These are phyloP conservation scores for Drosophila neutralis DNA, from an alignment of 2,888 invertebrate genomes.

Conservation along the genomic window DNA sequence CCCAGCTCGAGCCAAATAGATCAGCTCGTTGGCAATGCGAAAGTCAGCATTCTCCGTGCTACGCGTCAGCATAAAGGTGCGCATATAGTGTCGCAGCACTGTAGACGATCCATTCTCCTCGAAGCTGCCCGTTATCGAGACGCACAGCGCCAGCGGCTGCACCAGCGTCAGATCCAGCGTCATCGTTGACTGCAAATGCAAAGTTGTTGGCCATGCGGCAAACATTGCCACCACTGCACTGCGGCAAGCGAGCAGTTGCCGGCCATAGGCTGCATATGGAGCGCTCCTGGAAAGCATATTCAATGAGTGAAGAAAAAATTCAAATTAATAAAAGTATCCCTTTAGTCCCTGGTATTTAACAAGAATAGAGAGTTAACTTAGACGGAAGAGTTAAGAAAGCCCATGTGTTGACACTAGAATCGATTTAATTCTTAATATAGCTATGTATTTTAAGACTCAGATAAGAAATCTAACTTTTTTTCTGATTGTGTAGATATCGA, in stretches of 20 bases:
- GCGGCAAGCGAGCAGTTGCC: constrained; percentile 20
- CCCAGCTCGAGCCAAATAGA: constrained; percentile 32
- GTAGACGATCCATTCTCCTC: constrained; percentile 15
- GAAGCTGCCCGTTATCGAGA: constrained; percentile 40
- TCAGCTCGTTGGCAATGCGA: constrained; percentile 49
- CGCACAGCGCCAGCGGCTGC: constrained; percentile 10
- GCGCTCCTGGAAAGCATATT: constrained; percentile 13
- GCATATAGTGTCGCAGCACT: constrained; percentile 36
- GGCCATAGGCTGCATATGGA: constrained; percentile 21
- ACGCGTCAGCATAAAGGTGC: constrained; percentile 35
- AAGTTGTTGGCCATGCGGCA: constrained; percentile 34
- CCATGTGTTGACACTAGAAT: not conserved
- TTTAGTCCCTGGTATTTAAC: not conserved
- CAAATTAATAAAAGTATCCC: not conserved
- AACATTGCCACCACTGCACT: constrained; percentile 31
- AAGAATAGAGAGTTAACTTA: not conserved
- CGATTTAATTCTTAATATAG: not conserved
- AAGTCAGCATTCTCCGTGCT: constrained; percentile 18
- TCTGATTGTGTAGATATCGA: not conserved
- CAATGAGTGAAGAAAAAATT: not conserved
- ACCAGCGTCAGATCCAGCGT: constrained; percentile 43
- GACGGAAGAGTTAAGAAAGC: too few relatives aligned
- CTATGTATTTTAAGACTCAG: not conserved
- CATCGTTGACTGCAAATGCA: constrained; percentile 39
- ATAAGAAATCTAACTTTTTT: not conserved